Percentiles rank a stretch among this genome's conserved stretches.
These are phyloP conservation scores for Seriola rivoliana DNA, from an alignment of 2,113 vertebrate genomes.

Conservation along the genomic window DNA sequence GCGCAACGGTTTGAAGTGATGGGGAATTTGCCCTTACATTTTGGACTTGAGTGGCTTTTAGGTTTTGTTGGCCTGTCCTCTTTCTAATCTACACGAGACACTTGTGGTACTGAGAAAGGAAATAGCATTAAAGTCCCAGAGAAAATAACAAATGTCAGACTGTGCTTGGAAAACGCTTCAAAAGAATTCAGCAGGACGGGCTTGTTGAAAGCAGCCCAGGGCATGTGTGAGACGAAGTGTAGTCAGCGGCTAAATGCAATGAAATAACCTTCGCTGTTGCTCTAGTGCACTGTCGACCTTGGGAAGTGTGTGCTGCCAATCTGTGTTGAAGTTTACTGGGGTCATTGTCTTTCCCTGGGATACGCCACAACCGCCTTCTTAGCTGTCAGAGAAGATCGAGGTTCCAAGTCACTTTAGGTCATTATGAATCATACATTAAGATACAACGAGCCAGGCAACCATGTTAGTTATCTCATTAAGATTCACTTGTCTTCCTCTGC, in stretches of 20 bases:
- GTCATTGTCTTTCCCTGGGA: slow-evolving; percentile 67
- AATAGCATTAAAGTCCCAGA: slow-evolving; percentile 61
- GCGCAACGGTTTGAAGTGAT: slow-evolving; percentile 56
- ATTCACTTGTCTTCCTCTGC: slow-evolving; percentile 22
- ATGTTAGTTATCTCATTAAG: slow-evolving; percentile 64
- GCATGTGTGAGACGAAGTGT: slow-evolving; percentile 58
- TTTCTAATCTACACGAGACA: slow-evolving; percentile 69
- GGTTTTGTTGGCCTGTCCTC: slow-evolving; percentile 53
- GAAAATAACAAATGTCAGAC: slow-evolving; percentile 70
- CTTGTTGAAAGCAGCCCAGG: slow-evolving; percentile 66
- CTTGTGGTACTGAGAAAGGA: slow-evolving; percentile 52
- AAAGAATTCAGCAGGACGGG: slow-evolving; percentile 63
- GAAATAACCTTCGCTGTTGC: slow-evolving; percentile 73
- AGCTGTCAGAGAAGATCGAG: slow-evolving; percentile 78
- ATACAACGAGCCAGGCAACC: slow-evolving; percentile 59
- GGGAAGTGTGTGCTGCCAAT: slow-evolving; percentile 67
- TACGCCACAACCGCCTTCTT: slow-evolving; percentile 62
- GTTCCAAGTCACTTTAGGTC: slow-evolving; percentile 69
- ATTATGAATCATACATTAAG: slow-evolving; percentile 77
- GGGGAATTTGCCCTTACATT: slow-evolving; percentile 63
- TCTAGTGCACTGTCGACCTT: slow-evolving; percentile 72
- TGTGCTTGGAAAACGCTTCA: slow-evolving; percentile 53
- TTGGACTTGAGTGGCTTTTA: slow-evolving; percentile 57
- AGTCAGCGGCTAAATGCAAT: slow-evolving; percentile 62
- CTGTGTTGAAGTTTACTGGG: slow-evolving; percentile 50